Conservation (phyloP, 2,113 vertebrate genomes). For the Corythoichthys haematopterus region DNA sequence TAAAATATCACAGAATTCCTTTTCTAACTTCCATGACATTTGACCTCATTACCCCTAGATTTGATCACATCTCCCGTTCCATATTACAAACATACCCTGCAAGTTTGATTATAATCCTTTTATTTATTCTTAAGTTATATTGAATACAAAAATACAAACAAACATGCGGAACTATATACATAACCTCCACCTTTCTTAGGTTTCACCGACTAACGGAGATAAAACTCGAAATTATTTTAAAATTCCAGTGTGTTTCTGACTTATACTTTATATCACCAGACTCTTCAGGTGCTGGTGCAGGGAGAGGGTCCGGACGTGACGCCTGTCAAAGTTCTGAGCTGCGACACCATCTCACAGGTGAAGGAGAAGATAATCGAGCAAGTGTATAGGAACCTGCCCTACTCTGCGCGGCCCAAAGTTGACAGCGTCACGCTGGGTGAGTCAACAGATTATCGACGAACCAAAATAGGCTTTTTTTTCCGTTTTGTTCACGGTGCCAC, state of each 20-base stretch:
- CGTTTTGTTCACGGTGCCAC: neutral
- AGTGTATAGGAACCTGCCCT: constrained; percentile 86
- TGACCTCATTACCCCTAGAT: too few species aligned
- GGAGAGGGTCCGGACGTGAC: constrained; percentile 83
- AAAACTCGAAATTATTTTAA: too few species aligned
- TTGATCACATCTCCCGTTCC: too few species aligned
- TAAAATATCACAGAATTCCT: too few species aligned
- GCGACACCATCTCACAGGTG: constrained; percentile 95
- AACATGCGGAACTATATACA: too few species aligned
- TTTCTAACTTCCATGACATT: too few species aligned
- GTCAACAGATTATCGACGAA: constrained; percentile 27
- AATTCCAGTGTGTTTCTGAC: neutral
- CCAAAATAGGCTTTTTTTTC: neutral
- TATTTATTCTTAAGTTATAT: too few species aligned
- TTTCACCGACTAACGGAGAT: too few species aligned
- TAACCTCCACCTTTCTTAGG: too few species aligned
- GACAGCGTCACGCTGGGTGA: constrained; percentile 90
- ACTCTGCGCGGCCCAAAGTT: constrained; percentile 87
- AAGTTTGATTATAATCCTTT: too few species aligned
- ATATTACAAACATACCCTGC: too few species aligned
- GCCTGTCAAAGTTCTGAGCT: constrained; percentile 93
- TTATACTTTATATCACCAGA: constrained; percentile 63
- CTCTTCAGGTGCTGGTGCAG: constrained; percentile 87
- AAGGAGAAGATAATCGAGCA: constrained; percentile 98
- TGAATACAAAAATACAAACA: too few species aligned